Conservation (phyloP, 2,888 invertebrate genomes). For the Hypena proboscidalis region DNA sequence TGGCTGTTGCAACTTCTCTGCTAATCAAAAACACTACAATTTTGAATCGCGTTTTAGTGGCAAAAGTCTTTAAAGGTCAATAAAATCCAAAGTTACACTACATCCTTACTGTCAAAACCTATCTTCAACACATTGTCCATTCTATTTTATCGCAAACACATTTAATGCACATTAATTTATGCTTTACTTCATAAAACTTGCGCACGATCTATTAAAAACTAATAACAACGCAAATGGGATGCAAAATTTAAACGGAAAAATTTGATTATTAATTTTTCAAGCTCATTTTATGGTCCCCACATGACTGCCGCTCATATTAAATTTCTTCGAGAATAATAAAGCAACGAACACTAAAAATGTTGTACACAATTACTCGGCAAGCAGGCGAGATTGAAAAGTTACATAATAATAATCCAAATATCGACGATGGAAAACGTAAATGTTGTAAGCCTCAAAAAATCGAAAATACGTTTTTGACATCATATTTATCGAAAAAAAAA, state of each 20-base stretch:
- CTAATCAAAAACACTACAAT: too few species aligned
- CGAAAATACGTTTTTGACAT: too few species aligned
- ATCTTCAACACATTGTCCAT: too few species aligned
- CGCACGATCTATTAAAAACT: conserved; percentile 2
- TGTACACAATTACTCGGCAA: conserved; percentile 40
- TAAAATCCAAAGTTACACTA: too few species aligned
- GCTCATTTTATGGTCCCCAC: conserved; percentile 44
- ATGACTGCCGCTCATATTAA: conserved; percentile 45
- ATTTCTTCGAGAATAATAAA: conserved; percentile 44
- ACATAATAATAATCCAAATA: conserved; percentile 33
- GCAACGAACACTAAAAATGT: conserved; percentile 37
- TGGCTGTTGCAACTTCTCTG: too few species aligned
- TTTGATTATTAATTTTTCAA: conserved; percentile 43
- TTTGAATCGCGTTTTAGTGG: too few species aligned
- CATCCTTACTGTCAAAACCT: too few species aligned
- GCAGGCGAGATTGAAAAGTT: conserved; percentile 39
- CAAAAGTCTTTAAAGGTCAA: too few species aligned
- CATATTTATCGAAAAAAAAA: too few species aligned
- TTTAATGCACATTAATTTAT: neutral
- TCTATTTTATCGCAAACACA: neutral
- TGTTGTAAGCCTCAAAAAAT: too few species aligned
- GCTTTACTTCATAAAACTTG: neutral
- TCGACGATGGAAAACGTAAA: too few species aligned
- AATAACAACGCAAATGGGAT: conserved; percentile 7
- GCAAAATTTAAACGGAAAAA: conserved; percentile 41